Percentiles rank a stretch among this genome's conserved stretches.
phyloP scores from a whole-genome alignment of 2,797 vertebrate genomes.

The Aphelocoma californica region DNA sequence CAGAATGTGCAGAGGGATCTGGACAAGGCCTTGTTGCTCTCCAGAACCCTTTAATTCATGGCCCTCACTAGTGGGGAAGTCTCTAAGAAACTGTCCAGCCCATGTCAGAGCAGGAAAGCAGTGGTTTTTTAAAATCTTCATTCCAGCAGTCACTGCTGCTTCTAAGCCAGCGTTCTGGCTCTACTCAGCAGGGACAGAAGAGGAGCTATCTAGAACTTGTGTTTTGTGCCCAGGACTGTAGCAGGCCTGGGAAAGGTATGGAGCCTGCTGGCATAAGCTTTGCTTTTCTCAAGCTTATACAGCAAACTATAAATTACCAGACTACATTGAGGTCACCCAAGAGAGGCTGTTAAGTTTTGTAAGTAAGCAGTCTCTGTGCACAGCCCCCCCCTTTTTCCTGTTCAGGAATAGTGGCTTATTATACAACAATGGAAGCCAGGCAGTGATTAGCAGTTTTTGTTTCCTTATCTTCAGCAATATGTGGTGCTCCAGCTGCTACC shows the following conservation, averaged over 20 bases:
- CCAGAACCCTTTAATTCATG: not conserved
- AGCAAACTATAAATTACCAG: not conserved
- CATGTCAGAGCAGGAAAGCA: not conserved
- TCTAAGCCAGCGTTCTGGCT: not conserved
- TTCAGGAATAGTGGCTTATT: not conserved
- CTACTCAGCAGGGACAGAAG: not conserved
- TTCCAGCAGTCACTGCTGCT: not conserved
- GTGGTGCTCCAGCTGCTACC: not conserved
- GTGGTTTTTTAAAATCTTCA: not conserved
- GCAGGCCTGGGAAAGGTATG: not conserved
- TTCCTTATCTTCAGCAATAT: not conserved
- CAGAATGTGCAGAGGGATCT: not conserved
- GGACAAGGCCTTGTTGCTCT: not conserved
- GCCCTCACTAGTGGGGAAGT: not conserved
- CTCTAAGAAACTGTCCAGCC: not conserved
- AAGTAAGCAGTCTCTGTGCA: not conserved
- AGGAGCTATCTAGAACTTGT: not conserved
- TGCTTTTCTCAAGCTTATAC: not conserved
- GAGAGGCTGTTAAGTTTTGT: not conserved
- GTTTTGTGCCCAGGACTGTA: not conserved
- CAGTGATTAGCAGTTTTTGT: not conserved
- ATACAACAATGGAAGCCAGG: not conserved
- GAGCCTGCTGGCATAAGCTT: not conserved
- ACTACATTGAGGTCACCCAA: not conserved
- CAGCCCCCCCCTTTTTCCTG: not conserved